Percentiles rank a stretch among this genome's conserved stretches.
These are phyloP conservation scores for Cervus canadensis DNA, from an alignment of 2,113 vertebrate species.

Conservation along the genomic window DNA sequence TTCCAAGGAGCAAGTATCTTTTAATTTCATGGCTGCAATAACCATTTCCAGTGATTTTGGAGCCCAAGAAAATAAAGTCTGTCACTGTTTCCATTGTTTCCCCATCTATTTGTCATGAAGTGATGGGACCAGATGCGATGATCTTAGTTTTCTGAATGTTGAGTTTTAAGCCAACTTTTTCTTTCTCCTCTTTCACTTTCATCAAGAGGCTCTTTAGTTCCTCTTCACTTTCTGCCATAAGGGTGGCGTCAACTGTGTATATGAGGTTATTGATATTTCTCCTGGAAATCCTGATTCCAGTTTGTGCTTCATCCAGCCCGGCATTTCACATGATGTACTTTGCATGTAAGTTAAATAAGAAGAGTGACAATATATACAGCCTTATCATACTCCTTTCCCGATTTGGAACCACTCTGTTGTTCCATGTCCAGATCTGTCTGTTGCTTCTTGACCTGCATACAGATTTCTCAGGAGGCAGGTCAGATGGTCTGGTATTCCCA, in stretches of 20 bases:
- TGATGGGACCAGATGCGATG: neutral
- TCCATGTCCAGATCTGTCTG: neutral
- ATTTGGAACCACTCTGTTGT: neutral
- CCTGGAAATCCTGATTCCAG: neutral
- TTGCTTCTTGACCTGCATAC: neutral
- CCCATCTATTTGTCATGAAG: neutral
- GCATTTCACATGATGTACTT: neutral
- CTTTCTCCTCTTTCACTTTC: neutral
- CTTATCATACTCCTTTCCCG: neutral
- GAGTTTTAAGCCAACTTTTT: neutral
- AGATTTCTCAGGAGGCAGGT: neutral
- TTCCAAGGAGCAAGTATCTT: neutral
- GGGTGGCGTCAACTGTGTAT: neutral
- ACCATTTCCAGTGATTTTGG: neutral
- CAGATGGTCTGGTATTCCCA: neutral
- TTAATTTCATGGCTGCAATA: neutral
- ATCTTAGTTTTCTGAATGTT: neutral
- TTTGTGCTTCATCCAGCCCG: neutral
- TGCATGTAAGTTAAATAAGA: neutral
- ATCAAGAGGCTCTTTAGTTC: neutral
- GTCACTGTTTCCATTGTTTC: neutral
- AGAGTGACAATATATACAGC: neutral
- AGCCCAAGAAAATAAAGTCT: neutral
- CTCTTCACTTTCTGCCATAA: neutral
- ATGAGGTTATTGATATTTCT: neutral